Evolutionary conservation across 2,797 vertebrate species (phyloP), one percentile per base, ranked within the genome.

Genomic region (Steatocranus sp.): DNA sequence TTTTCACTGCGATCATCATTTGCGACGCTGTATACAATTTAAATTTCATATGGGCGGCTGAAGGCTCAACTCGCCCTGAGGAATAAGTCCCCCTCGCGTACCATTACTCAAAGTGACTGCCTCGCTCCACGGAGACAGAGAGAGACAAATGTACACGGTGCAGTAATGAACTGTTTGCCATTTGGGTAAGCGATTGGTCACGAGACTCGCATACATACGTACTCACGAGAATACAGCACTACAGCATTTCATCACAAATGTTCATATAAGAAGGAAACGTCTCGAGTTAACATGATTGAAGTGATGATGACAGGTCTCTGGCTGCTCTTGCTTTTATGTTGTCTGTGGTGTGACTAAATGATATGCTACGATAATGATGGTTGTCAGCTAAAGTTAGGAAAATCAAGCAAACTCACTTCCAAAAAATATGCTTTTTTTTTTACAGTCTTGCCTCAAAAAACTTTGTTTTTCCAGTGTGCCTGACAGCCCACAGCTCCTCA

Each of bases 41-140:
- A 88, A 86, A 79, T 82, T 82, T 85, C 79, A 58, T 18, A 53
- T 36, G 61, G 76, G 63, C 58, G 25, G 86, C 36, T 70, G 75
- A 84, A 86, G 68, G 82, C 85, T 88, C 80, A 23, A 6, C 81
- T 48, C 17, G 61, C 85, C 82, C 75, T 56, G 63, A 90, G 87
- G 82, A 90, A 83, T 75, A 54, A 86, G 84, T 76, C 81, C 56
- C 61, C 79, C 70, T 43, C 68, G 46, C 61, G 78, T 43, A 27
- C 83, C 81, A 88, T 89, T 81, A 87, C 81, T 93, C 88, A 93
- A 79, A 80, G 76, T 74, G 83, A 91, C 78, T 66, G 58, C 27
- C 34, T 80, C 46, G 14, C 74, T 77, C 83, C 75, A 66, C 53
- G 30, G 78, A 88, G 79, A 82, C 73, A 3, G 70, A 76, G 58